Percentiles rank a stretch among this genome's conserved stretches.
Evolutionary conservation across 2,797 vertebrate species (phyloP).

Genomic region (Poliocrania exsul): DNA sequence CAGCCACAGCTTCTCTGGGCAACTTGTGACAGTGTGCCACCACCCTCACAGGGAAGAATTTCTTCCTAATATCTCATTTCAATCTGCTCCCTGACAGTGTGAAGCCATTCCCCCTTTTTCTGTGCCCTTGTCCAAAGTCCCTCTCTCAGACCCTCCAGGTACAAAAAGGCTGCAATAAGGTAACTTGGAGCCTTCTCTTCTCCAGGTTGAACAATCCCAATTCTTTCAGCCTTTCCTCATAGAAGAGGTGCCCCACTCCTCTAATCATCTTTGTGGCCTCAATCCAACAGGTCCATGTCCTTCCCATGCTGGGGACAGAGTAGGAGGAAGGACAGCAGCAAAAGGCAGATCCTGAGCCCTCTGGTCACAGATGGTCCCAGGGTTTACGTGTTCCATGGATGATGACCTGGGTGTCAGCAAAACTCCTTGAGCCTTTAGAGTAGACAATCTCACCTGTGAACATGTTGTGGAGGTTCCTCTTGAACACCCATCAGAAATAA

Average conservation of each 20-base stretch:
- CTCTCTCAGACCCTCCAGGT: background rate
- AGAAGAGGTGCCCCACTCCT: background rate
- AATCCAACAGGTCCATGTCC: background rate
- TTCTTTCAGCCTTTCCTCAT: background rate
- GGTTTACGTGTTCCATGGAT: fast-evolving
- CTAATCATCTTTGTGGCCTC: background rate
- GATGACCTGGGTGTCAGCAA: background rate
- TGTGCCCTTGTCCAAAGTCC: background rate
- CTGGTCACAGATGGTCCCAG: fast-evolving
- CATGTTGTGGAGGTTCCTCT: fast-evolving
- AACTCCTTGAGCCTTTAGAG: background rate
- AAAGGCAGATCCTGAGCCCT: background rate
- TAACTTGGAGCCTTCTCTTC: background rate
- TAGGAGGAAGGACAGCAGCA: background rate
- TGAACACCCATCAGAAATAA: background rate
- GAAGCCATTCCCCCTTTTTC: background rate
- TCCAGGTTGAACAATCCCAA: background rate
- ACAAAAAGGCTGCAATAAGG: background rate
- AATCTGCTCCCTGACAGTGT: fast-evolving
- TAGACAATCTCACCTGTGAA: background rate
- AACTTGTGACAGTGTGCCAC: background rate
- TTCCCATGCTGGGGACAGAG: background rate
- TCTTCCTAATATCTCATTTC: background rate
- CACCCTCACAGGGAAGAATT: background rate
- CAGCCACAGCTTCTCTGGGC: background rate